Base-by-base conservation (phyloP, 1,140 invertebrate species). In the Aphelenchoides besseyi region DNA sequence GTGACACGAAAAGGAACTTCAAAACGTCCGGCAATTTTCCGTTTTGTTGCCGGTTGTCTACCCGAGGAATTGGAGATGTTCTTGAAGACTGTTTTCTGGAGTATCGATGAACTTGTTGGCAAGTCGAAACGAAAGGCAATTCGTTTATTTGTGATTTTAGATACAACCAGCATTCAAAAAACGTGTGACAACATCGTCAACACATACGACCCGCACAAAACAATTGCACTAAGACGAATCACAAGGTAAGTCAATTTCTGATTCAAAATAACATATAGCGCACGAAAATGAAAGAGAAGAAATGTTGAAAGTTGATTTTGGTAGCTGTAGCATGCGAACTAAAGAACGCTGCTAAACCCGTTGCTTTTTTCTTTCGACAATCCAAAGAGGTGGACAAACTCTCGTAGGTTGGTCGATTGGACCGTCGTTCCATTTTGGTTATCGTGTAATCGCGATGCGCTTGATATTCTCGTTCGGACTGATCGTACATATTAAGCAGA, bases 51-150 rank as follows among this genome's bases (percentile, higher is more conserved):
- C 23, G 61, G 69, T 35, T 70, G 69, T 26, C 57, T 18, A 30
- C 32, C 69, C 0, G 26, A 70, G 9, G 69, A 70, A 54, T 53
- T 70, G 33, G 68, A 70, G 18, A n/a, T 70, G 32, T 70, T 70
- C 23, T 53, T 70, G 68, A 33, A 67, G 54, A 70, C 53, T 0
- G 29, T 70, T 9, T 70, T 70, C 54, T 33, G 61, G 68, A 3
- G 26, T 5, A 2, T 70, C 18, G 30, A 30, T n/a, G 64, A 53
- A 29, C 33, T 29, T 30, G 18, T 64, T 16, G 28, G 54, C 8
- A 36, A n/a, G 59, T n/a, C 30, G 59, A 2, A 36, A 26, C 29
- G n/a, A 59, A n/a, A 59, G 29, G 1, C 1, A 26, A 16, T 59
- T 18, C 18, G n/a, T 57, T 18, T 57, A 57, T 3, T 41, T 59